Conservation (phyloP, 1,140 invertebrate genomes). For the Oscheius sp. region DNA sequence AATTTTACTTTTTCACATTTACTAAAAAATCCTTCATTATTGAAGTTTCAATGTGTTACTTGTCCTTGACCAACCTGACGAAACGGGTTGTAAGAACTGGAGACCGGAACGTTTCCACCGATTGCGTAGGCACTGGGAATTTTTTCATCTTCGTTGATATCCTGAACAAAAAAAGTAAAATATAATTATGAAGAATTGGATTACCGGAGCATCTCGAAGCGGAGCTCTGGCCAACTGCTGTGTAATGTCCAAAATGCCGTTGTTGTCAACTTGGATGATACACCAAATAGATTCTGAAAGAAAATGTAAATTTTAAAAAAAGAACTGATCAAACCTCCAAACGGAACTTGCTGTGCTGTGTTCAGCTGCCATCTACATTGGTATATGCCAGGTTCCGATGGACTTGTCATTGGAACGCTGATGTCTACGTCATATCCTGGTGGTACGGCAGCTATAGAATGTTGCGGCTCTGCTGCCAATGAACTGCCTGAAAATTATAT, state of each 20-base stretch:
- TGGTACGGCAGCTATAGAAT: background rate
- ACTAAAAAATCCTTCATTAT: background rate
- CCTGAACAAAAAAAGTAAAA: background rate
- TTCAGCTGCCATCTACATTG: slow-evolving; percentile 10
- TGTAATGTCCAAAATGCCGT: background rate
- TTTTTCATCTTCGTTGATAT: background rate
- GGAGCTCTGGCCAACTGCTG: background rate
- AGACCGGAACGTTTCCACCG: too few relatives aligned
- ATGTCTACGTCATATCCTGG: slow-evolving; percentile 2
- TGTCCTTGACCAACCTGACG: too few relatives aligned
- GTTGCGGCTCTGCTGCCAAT: background rate
- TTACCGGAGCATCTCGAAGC: background rate
- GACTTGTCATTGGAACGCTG: slow-evolving; percentile 3
- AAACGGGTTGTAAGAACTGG: too few relatives aligned
- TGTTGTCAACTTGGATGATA: background rate
- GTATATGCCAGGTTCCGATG: slow-evolving; percentile 6
- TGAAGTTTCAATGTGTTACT: background rate
- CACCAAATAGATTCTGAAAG: slow-evolving; percentile 5
- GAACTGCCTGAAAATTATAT: background rate
- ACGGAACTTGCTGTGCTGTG: slow-evolving; percentile 12
- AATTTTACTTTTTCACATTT: background rate
- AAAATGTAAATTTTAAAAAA: background rate
- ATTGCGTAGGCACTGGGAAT: too few relatives aligned
- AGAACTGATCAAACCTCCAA: slow-evolving; percentile 11
- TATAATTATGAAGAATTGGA: background rate